These are phyloP conservation scores for Oreotrochilus melanogaster DNA, from an alignment of 2,113 vertebrate genomes.

Conservation along the genomic window DNA sequence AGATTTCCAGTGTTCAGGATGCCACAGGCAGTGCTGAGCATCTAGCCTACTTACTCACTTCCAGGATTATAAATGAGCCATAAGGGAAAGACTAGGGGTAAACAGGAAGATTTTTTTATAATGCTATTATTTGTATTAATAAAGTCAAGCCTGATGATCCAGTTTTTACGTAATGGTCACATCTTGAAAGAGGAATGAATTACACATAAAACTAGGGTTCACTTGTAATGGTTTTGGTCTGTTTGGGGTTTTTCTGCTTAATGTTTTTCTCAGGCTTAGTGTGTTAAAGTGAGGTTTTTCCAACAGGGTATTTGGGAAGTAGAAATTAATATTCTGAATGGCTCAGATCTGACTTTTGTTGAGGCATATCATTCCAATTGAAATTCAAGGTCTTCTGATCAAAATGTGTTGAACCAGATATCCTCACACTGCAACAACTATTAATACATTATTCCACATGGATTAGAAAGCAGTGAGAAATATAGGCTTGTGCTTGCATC, in stretches of 20 bases:
- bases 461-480: not conserved
- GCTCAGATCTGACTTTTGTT: not conserved
- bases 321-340: constrained; percentile 15
- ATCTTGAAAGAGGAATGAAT: not conserved
- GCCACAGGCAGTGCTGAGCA: not conserved
- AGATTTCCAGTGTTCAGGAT: not conserved
- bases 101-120: not conserved
- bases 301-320: not conserved
- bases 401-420: constrained; percentile 27
- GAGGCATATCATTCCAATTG: not conserved
- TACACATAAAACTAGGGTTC: not conserved
- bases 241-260: not conserved
- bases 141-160: not conserved
- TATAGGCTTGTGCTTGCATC: rapidly evolving
- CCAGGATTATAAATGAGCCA: not conserved
- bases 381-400: constrained; percentile 29
- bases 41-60: not conserved
- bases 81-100: not conserved
- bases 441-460: not conserved
- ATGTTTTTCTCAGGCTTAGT: not conserved
- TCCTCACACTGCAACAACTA: not conserved
- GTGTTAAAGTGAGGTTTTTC: not conserved
- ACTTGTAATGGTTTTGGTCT: not conserved
- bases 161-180: not conserved
- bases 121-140: not conserved